Conservation (phyloP, 2,888 invertebrate genomes). For the Xylocampa areola region DNA sequence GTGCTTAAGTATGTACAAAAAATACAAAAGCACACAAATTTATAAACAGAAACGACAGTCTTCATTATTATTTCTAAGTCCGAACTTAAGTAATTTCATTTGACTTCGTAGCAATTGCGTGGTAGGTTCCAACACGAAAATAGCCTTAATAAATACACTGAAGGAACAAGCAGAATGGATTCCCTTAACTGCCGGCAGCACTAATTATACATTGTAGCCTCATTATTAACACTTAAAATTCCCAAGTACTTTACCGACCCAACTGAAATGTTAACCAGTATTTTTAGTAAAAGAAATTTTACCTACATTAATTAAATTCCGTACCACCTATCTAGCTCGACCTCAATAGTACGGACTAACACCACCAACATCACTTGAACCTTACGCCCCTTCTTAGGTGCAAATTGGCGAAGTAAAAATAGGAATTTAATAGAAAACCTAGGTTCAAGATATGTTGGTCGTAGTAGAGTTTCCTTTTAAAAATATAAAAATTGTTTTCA, state of each 20-base stretch:
- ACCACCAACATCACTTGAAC: constrained; percentile 64
- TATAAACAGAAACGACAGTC: too few species aligned
- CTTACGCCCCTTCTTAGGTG: constrained; percentile 56
- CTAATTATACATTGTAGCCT: constrained; percentile 59
- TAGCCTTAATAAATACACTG: constrained; percentile 18
- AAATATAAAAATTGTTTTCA: constrained; percentile 73
- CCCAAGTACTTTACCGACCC: constrained; percentile 60
- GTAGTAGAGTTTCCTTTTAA: constrained; percentile 63
- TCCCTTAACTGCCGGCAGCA: constrained; percentile 15
- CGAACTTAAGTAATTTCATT: constrained; percentile 6
- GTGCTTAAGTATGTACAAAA: too few species aligned
- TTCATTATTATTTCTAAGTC: background rate
- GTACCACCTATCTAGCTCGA: constrained; percentile 65
- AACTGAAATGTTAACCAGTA: constrained; percentile 65
- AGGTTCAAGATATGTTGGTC: constrained; percentile 59
- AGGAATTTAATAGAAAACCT: constrained; percentile 58
- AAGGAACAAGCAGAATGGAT: constrained; percentile 23
- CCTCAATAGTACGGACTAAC: constrained; percentile 58
- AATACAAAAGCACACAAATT: too few species aligned
- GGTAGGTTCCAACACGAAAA: constrained; percentile 18
- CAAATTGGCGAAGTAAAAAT: constrained; percentile 32
- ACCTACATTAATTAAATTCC: constrained; percentile 80
- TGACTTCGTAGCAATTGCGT: background rate
- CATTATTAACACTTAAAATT: constrained; percentile 69
- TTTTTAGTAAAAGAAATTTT: constrained; percentile 73